Base-by-base conservation (phyloP, 2,113 vertebrate species). In the Lamprologus lemairii region DNA sequence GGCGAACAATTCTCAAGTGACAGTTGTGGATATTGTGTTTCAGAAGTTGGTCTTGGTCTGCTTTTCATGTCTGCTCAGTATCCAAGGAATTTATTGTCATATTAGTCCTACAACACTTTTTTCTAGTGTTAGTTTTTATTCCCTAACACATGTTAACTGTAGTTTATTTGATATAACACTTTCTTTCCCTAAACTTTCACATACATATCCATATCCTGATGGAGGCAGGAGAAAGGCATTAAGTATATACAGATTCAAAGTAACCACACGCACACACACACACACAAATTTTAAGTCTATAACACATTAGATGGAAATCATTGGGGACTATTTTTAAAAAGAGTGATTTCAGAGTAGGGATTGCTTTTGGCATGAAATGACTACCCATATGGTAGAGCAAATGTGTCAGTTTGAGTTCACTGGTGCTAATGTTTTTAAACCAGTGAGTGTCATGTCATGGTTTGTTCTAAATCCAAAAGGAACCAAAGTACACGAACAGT, bases 211-310 rank as follows among this genome's bases (percentile, higher is more conserved):
- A 75, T 7, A 17, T 75, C 23, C 42, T 19, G 42, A 47, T 45
- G 37, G 2, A 71, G 21, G 5, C 21, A 45, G 13, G n/a, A 4
- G 21, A 26, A 42, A 45, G 1, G 65, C 8, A 73, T 26, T 42
- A 42, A 71, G 21, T 71, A 16, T 37, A 16, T 71, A 42, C 11
- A 71, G 37, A 71, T 16, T 45, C 37, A 71, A 42, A 71, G 37
- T 42, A 42, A 71, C 37, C 7, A 2, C 37, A 12, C 11, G 13
- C 45, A 8, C 7, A 2, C 17, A 0, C 51, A 6, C 19, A 2
- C 9, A 54, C 58, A 19, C 2, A 65, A 1, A 21, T 21, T 37
- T 21, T 8, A 40, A 40, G 63, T 40, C n/a, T 40, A 40, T 68
- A 14, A 40, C 35, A 40, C 19, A 68, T 40, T 23, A 1, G 1